Base-by-base conservation (phyloP, 1,140 invertebrate species). In the Drosophila sechellia region DNA sequence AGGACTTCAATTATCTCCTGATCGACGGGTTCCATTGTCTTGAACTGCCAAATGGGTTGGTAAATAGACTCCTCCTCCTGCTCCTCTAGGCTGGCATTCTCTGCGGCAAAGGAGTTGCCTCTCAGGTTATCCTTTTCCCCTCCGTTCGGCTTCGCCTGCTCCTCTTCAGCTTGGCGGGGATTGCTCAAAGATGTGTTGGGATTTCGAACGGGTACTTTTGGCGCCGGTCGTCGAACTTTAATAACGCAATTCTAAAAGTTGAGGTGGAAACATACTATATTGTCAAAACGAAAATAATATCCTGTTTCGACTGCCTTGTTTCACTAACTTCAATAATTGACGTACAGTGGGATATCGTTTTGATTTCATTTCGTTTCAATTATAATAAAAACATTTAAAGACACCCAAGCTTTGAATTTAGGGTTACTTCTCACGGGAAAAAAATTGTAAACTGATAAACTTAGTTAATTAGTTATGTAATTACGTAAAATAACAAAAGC, bases 1-100 rank as follows among this genome's bases (percentile, higher is more conserved):
- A 15, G 37, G 42, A 40, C 20, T 31, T 49, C 5, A 8, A 69
- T 39, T 3, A 71, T 17, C 42, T 77, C 52, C 37, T 56, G 42
- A 40, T 85, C 77, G 12, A 46, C 31, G 0, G 77, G 75, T 63
- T 92, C 78, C 20, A 90, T 17, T 1, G 91, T 92, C 55, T 91
- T 76, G 39, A 90, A 92, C 53, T 91, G 79, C 91, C 91, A 92
- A 48, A 92, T 92, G 49, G 91, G 83, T 37, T 92, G 91, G 68
- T 92, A 92, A 58, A 92, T 92, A 8, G 78, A 76, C 22, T 92
- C 91, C 48, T 92, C 90, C n/a, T 81, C 59, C 6, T 66, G 54
- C 31, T 77, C 66, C 43, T 48, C 40, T 48, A 11, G 45, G 6
- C 13, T n/a, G 5, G 27, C n/a, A 49, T 17, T 17, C n/a, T 61